Conservation (phyloP, 1,140 invertebrate species). For the Ooceraea biroi region DNA sequence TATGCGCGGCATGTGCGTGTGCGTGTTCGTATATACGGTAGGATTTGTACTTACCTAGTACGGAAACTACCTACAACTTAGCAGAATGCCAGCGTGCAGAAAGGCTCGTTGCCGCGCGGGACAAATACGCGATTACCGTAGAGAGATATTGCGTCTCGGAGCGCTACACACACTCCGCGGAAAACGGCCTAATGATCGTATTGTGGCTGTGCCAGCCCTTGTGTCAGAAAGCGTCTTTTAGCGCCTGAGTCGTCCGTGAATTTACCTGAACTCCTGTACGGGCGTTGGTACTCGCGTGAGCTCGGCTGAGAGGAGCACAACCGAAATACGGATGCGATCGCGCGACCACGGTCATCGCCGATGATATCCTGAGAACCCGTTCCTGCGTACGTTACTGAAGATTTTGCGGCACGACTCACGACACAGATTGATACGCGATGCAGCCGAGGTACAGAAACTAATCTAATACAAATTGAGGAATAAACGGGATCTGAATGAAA, state of each 20-base stretch:
- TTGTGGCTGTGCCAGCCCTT: conserved; percentile 55
- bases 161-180: conserved; percentile 63
- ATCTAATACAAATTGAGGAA: background rate
- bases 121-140: conserved; percentile 74
- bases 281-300: background rate
- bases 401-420: background rate
- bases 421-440: too few relatives aligned
- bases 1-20: background rate
- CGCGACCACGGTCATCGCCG: background rate
- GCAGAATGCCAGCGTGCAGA: conserved; percentile 73
- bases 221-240: conserved; percentile 65
- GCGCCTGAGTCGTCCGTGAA: conserved; percentile 9
- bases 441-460: too few relatives aligned
- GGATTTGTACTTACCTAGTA: conserved; percentile 80
- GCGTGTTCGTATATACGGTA: conserved; percentile 61
- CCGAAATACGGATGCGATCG: conserved; percentile 59
- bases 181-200: conserved; percentile 77
- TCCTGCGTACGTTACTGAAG: background rate
- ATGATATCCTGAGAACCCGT: background rate
- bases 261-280: conserved; percentile 55
- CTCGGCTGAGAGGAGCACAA: conserved; percentile 35
- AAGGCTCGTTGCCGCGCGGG: conserved; percentile 75
- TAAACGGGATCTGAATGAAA: background rate
- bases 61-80: conserved; percentile 73
- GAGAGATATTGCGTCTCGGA: conserved; percentile 70